These are phyloP conservation scores for Drosophila kurseongensis DNA, from an alignment of 1,140 invertebrate species.

Conservation along the genomic window DNA sequence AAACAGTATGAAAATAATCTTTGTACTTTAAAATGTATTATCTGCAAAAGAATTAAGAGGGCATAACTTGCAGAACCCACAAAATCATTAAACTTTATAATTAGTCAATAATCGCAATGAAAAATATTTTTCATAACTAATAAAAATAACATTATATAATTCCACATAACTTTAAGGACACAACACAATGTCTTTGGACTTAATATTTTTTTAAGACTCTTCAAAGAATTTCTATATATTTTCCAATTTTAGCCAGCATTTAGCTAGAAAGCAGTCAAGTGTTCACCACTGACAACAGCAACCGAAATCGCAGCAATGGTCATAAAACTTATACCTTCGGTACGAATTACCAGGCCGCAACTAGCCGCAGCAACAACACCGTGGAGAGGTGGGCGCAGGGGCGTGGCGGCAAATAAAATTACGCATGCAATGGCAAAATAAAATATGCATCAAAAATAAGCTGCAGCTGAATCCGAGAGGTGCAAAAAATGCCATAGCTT, in stretches of 20 bases:
- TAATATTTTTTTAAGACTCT: too few species aligned
- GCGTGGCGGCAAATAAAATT: slow-evolving; percentile 72
- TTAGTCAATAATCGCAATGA: too few species aligned
- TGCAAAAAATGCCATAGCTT: slow-evolving; percentile 34
- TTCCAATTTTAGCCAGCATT: neutral
- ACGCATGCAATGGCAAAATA: slow-evolving; percentile 81
- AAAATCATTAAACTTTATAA: too few species aligned
- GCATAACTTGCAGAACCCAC: too few species aligned
- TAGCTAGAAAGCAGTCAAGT: neutral
- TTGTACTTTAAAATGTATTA: too few species aligned
- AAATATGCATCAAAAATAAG: slow-evolving; percentile 83
- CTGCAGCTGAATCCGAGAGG: slow-evolving; percentile 72
- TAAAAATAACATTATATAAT: too few species aligned
- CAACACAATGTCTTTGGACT: too few species aligned
- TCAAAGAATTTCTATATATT: too few species aligned
- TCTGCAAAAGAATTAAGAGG: too few species aligned
- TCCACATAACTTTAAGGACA: too few species aligned
- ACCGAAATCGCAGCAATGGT: slow-evolving; percentile 50
- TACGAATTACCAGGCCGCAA: slow-evolving; percentile 51
- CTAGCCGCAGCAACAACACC: slow-evolving; percentile 39
- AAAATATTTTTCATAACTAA: too few species aligned
- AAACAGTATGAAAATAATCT: too few species aligned
- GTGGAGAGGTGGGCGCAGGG: slow-evolving; percentile 7
- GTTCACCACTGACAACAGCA: slow-evolving; percentile 2
- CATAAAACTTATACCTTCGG: slow-evolving; percentile 69